Evolutionary conservation across 2,797 vertebrate genomes (phyloP), one percentile per base, ranked within the genome.

Genomic region (Ambastaia sidthimunki): DNA sequence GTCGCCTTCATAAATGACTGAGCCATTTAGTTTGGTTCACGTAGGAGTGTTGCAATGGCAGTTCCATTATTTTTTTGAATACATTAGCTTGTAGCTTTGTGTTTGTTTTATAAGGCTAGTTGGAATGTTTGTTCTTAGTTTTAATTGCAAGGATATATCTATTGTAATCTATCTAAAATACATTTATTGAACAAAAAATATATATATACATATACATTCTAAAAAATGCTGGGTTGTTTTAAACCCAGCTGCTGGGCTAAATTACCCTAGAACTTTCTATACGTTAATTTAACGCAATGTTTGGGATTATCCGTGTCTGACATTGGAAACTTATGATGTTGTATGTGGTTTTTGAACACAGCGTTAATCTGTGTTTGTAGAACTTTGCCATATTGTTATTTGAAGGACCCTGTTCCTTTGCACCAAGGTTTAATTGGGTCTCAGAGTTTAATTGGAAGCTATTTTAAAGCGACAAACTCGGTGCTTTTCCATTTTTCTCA

Each of bases 361-460:
- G 13, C 1, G 31, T 65, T 28, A 11, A 55, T 54, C 11, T 4
- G 15, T 50, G 28, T 67, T 67, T 76, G 25, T 10, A 48, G 41
- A 69, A 59, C 23, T 37, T 23, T 5, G 21, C 16, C 31, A n/a
- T 65, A 11, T 6, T 76, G 34, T 41, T 78, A 62, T 50, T 71
- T 70, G 67, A 71, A 28, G 59, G 54, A 31, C 44, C n/a, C 10
- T 48, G 75, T 60, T 77, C 23, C 23, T 59, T 60, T 69, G 66
- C 54, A 60, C 59, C 28, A 3, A 60, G 55, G 25, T 78, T 71
- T 50, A 62, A 78, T 57, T 78, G 55, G 44, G 41, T 50, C 67
- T 78, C 67, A 3, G 15, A 23, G 66, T 78, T 63, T 78, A 78
- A 78, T 71, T 54, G 67, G 47, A 47, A 71, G 28, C 52, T 71